A percentile compares a stretch with the other conserved stretches of the same genome.
Conservation (phyloP, 2,113 vertebrate species). For the Glaucomys volans region DNA sequence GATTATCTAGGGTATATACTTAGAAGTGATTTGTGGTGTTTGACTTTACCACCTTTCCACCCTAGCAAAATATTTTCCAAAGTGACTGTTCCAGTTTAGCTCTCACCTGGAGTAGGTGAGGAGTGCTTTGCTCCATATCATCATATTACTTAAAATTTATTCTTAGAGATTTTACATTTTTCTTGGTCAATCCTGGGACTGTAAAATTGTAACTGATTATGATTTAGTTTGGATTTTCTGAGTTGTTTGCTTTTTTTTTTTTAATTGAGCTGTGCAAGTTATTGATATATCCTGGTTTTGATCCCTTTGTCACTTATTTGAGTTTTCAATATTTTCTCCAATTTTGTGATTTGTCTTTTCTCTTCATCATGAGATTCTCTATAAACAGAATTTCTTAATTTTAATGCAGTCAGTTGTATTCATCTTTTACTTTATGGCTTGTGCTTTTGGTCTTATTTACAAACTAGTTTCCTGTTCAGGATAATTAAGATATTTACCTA, state of each 20-base stretch:
- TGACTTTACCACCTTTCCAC: neutral
- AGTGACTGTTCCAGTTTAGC: neutral
- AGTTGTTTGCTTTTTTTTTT: constrained; percentile 29
- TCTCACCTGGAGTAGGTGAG: neutral
- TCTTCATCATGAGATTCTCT: neutral
- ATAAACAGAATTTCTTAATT: constrained; percentile 33
- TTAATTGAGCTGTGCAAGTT: neutral
- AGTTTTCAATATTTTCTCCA: constrained; percentile 36
- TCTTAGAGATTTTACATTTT: constrained; percentile 1
- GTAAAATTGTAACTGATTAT: neutral
- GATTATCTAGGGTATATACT: neutral
- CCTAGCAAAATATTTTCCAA: neutral
- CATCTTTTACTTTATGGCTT: constrained; percentile 40
- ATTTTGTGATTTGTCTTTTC: constrained; percentile 10
- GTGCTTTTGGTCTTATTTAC: constrained; percentile 33
- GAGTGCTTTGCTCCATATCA: neutral
- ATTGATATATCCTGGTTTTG: constrained; percentile 27
- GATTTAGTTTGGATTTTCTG: constrained; percentile 45
- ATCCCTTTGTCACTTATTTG: neutral
- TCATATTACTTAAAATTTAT: neutral
- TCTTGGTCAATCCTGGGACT: neutral
- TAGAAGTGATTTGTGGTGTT: neutral
- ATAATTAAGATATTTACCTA: neutral
- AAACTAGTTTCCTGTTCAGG: neutral
- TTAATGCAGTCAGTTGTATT: constrained; percentile 34